A percentile compares a stretch with the other conserved stretches of the same genome.
These are phyloP conservation scores for Caenorhabditis wallacei DNA, from an alignment of 2,888 invertebrate genomes.

Conservation along the genomic window DNA sequence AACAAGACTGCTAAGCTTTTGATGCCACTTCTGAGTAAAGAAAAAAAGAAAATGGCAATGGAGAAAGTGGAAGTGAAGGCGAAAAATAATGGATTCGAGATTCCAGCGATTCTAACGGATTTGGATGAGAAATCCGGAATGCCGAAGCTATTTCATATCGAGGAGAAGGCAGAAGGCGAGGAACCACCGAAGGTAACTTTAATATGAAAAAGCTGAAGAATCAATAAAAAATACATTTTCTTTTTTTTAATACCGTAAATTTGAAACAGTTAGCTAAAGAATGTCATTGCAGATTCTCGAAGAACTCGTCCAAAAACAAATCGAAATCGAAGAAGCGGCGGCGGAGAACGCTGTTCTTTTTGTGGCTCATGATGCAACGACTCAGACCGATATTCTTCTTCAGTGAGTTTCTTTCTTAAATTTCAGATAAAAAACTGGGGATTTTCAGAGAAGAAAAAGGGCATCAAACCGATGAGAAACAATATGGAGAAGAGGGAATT, in stretches of 20 bases:
- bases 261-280: no score
- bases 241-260: no score
- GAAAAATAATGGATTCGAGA: conserved; percentile 80
- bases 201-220: no score
- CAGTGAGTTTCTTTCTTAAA: conserved; percentile 57
- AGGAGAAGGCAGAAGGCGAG: conserved; percentile 70
- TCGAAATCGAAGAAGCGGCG: conserved; percentile 68
- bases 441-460: conserved; percentile 77
- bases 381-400: conserved; percentile 75
- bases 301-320: conserved; percentile 76
- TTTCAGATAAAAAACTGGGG: conserved; percentile 69
- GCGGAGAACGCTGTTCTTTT: conserved; percentile 57
- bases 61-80: conserved; percentile 82
- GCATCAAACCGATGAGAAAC: conserved; percentile 77
- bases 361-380: conserved; percentile 74
- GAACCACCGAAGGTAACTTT: conserved; percentile 66
- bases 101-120: conserved; percentile 81
- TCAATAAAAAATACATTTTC: no score
- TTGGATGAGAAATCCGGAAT: conserved; percentile 79
- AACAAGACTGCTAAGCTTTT: conserved; percentile 81
- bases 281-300: conserved; percentile 69
- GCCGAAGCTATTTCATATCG: conserved; percentile 78
- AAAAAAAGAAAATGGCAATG: conserved; percentile 80
- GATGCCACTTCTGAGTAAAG: conserved; percentile 81
- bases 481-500: conserved; percentile 59